Base-by-base conservation (phyloP, 2,888 invertebrate species). In the Alviniconcha strummeri region DNA sequence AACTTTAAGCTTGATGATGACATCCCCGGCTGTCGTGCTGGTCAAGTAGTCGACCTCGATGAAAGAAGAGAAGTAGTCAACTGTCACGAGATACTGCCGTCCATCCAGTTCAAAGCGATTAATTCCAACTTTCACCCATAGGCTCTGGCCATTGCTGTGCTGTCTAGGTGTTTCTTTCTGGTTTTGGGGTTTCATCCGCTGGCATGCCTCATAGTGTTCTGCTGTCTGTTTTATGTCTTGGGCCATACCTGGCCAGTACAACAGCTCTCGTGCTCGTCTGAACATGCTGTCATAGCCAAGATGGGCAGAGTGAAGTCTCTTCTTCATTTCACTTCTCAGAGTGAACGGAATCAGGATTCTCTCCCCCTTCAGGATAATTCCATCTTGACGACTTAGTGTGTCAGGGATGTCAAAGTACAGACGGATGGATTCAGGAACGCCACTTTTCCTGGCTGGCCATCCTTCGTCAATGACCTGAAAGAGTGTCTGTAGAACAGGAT, bases 231-330 rank as follows among this genome's bases (percentile, higher is more conserved):
- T 78, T 6, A 83, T 57, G 17, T 78, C 78, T 7, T 52, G 55
- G 0, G 77, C 71, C 17, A 71, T 82, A 2, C 84, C 84, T 8
- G 85, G 82, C 84, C 85, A 85, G 82, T 72, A 84, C 2, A 85
- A 19, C 3, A 74, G 57, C 7, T 80, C 75, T 36, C 83, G 71
- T 8, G 86, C 82, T 54, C 85, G n/a, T 54, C 82, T 13, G 9
- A 84, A n/a, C 86, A 86, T 84, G 74, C 84, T 84, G 52, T 84
- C 83, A 60, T 75, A 74, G n/a, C 78, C 83, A 13, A 86, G 81
- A 69, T 86, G 85, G 13, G 84, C 79, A 7, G 80, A 74, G 60
- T 86, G 86, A 17, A 86, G 36, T 54, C 80, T 75, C 55, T 80
- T 75, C 36, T 76, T 83, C 76, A 86, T 83, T 55, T 84, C 78